These are phyloP conservation scores for Atta colombica DNA, from an alignment of 1,140 invertebrate species.

Conservation along the genomic window DNA sequence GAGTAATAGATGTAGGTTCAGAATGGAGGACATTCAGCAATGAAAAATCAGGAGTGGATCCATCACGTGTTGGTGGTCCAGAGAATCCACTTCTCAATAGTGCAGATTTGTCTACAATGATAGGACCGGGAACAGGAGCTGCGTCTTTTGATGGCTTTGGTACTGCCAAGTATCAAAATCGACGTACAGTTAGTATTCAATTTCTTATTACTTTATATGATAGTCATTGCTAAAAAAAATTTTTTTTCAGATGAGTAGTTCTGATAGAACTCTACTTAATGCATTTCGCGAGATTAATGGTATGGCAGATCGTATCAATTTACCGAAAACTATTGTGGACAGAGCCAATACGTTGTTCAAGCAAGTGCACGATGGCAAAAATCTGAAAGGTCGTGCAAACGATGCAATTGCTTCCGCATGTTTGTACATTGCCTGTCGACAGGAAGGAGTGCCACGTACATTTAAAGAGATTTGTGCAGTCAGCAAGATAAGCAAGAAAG, in stretches of 20 bases:
- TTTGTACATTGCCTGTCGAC: slow-evolving; percentile 99
- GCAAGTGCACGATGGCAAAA: slow-evolving; percentile 99
- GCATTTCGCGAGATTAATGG: slow-evolving; percentile 98
- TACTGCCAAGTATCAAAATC: slow-evolving; percentile 96
- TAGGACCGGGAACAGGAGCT: slow-evolving; percentile 95
- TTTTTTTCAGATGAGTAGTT: slow-evolving; percentile 91
- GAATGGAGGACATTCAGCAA: slow-evolving; percentile 99
- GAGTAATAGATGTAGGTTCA: slow-evolving; percentile 99
- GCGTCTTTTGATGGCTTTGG: slow-evolving; percentile 95
- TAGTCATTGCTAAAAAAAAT: too few relatives aligned
- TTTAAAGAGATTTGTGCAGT: slow-evolving; percentile 99
- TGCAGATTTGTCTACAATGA: slow-evolving; percentile 98
- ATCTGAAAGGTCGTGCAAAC: slow-evolving; percentile 96
- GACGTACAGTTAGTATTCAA: slow-evolving; percentile 90
- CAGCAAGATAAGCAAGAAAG: slow-evolving; percentile 99
- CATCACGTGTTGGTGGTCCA: slow-evolving; percentile 99
- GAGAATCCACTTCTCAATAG: slow-evolving; percentile 98
- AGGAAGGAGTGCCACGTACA: slow-evolving; percentile 99
- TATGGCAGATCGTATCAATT: slow-evolving; percentile 99
- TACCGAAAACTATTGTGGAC: slow-evolving; percentile 98
- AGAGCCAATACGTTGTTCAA: slow-evolving; percentile 98
- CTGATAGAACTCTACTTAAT: slow-evolving; percentile 97
- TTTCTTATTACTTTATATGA: neutral
- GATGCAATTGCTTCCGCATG: slow-evolving; percentile 99
- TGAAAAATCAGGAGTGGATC: slow-evolving; percentile 98